phyloP scores from a whole-genome alignment of 1,140 invertebrate species.

The Geopemphigus sp. region DNA sequence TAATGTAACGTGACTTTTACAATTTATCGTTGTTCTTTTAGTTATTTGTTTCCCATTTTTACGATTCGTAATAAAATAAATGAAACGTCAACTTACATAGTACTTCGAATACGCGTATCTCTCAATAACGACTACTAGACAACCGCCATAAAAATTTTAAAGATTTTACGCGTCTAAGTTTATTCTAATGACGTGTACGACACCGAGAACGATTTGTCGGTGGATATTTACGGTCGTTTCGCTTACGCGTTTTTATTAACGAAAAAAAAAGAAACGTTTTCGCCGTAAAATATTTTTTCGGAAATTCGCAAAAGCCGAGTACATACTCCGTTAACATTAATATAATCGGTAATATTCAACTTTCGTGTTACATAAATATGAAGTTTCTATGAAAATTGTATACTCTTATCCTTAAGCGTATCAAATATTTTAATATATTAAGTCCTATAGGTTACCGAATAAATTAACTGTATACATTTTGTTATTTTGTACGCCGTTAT shows the following conservation, averaged over 20 bases:
- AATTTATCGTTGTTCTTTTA: background rate
- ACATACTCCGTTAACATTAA: background rate
- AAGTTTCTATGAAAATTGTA: background rate
- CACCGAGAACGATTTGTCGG: too few species aligned
- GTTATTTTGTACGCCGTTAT: slow-evolving; percentile 20
- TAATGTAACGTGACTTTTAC: background rate
- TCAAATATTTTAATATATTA: background rate
- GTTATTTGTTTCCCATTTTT: background rate
- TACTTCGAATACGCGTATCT: background rate
- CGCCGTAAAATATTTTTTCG: too few species aligned
- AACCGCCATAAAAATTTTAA: background rate
- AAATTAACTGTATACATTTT: slow-evolving; percentile 18
- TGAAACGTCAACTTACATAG: background rate
- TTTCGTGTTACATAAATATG: slow-evolving; percentile 8
- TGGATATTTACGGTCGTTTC: too few species aligned
- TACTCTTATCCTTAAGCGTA: slow-evolving; percentile 1
- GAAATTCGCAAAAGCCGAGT: too few species aligned
- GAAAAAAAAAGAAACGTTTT: too few species aligned
- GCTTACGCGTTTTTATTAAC: too few species aligned
- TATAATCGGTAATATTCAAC: background rate
- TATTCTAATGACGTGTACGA: too few species aligned
- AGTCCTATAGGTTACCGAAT: background rate
- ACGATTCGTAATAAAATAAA: background rate
- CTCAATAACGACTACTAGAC: background rate
- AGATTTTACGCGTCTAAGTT: too few species aligned